Base-by-base conservation (phyloP, 2,888 invertebrate genomes). In the Amphimallon solstitiale region DNA sequence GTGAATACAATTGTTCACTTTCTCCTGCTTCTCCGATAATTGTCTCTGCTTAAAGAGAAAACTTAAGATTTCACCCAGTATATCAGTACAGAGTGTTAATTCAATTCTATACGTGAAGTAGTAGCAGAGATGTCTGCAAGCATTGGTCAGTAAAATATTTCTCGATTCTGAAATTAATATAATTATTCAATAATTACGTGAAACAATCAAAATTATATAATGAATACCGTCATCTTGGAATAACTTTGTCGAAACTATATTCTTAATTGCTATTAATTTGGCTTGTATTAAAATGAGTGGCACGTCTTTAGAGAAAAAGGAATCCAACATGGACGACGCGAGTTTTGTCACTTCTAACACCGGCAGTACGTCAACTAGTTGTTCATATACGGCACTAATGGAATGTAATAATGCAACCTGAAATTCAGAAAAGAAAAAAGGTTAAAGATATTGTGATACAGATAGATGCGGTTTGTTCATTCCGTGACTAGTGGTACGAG, bases 71-170 rank as follows among this genome's bases (percentile, higher is more conserved):
- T 96, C 95, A 0, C 92, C 92, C 7, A 97, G 84, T 75, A 97
- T 94, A 67, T 93, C 93, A 0, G 95, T 92, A 77, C 95, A 95
- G 3, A 93, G 86, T 10, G 90, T 86, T 34, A 96, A 82, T 77
- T 96, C 95, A 76, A 94, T 93, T 15, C 93, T 87, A 0, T 92
- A 88, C 0, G 90, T 88, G 2, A 97, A 84, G 78, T 97, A 95
- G 17, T 91, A 89, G 29, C 94, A 89, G 38, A 97, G 82, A 76
- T 97, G 95, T 71, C 92, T 90, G 78, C 95, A 94, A 29, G 93
- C 92, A 1, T 93, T 92, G 0, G 91, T 89, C 17, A 97, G 84
- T 3, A 97, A 86, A 63, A 94, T 88, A 76, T 91, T 91, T 65
- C 97, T 88, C 1, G 95, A 94, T 81, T 95, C 96, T 93, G 81